A percentile compares a stretch with the other conserved stretches of the same genome.
phyloP scores from a whole-genome alignment of 2,888 invertebrate species.

The Hanleya hanleyi region DNA sequence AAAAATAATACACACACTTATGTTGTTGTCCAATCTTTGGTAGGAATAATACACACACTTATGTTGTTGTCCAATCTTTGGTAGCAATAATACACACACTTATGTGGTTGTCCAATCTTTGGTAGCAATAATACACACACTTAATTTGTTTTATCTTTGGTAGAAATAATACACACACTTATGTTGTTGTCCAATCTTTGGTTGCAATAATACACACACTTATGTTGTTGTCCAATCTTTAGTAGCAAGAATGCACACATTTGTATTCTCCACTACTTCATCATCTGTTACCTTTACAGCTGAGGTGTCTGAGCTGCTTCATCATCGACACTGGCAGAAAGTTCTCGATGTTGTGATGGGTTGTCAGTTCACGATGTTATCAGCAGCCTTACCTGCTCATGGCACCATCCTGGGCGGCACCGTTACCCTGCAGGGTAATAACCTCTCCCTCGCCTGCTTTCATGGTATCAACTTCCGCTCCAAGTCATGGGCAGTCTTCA shows the following conservation, averaged over 20 bases:
- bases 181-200: too few relatives aligned
- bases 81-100: too few relatives aligned
- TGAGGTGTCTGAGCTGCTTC: slow-evolving; percentile 70
- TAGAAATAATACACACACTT: too few relatives aligned
- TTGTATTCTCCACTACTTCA: neutral
- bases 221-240: too few relatives aligned
- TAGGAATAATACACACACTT: too few relatives aligned
- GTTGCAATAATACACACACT: too few relatives aligned
- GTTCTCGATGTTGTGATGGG: slow-evolving; percentile 88
- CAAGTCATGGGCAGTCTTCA: slow-evolving; percentile 97
- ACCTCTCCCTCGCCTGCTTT: slow-evolving; percentile 96
- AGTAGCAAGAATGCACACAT: neutral
- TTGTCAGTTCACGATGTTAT: slow-evolving; percentile 80
- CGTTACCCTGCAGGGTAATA: slow-evolving; percentile 81
- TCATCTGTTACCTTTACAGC: slow-evolving; percentile 11
- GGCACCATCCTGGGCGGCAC: slow-evolving; percentile 90
- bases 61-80: too few relatives aligned
- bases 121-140: too few relatives aligned
- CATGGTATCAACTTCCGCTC: slow-evolving; percentile 97
- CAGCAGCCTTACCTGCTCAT: slow-evolving; percentile 73
- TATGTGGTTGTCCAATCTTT: too few relatives aligned
- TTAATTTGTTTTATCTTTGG: too few relatives aligned
- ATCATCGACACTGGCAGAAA: slow-evolving; percentile 96
- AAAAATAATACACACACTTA: too few relatives aligned
- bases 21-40: too few relatives aligned